phyloP scores from a whole-genome alignment of 1,140 invertebrate species.

The Thaumetopoea pityocampa region DNA sequence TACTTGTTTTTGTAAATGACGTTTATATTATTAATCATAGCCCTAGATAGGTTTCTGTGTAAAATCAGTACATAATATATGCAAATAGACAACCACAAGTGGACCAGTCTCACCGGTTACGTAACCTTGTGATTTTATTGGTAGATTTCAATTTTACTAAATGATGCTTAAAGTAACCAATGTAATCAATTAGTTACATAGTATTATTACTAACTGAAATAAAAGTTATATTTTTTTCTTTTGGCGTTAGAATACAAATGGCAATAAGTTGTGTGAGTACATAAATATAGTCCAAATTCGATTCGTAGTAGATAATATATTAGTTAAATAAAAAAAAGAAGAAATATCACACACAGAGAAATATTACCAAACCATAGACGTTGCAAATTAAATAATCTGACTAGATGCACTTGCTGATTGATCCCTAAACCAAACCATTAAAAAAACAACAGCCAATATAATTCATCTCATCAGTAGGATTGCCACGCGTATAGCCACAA shows the following conservation, averaged over 20 bases:
- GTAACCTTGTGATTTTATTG: conserved; percentile 15
- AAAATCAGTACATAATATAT: conserved; percentile 18
- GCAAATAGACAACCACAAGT: conserved; percentile 21
- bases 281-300: too few relatives aligned
- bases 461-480: conserved; percentile 34
- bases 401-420: conserved; percentile 8
- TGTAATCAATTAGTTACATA: conserved; percentile 1
- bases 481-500: too few relatives aligned
- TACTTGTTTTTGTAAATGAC: too few relatives aligned
- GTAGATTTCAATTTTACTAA: conserved; percentile 15
- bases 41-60: conserved; percentile 13
- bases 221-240: too few relatives aligned
- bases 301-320: too few relatives aligned
- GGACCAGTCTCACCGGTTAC: conserved; percentile 23
- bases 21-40: not conserved
- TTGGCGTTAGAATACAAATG: too few relatives aligned
- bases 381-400: not conserved
- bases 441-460: conserved; percentile 22
- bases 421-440: conserved; percentile 16
- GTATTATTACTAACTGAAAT: too few relatives aligned
- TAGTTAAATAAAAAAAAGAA: too few relatives aligned
- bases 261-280: too few relatives aligned
- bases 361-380: conserved; percentile 1
- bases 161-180: not conserved
- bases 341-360: too few relatives aligned